These are phyloP conservation scores for Tribolium freemani DNA, from an alignment of 2,888 invertebrate species.

Conservation along the genomic window DNA sequence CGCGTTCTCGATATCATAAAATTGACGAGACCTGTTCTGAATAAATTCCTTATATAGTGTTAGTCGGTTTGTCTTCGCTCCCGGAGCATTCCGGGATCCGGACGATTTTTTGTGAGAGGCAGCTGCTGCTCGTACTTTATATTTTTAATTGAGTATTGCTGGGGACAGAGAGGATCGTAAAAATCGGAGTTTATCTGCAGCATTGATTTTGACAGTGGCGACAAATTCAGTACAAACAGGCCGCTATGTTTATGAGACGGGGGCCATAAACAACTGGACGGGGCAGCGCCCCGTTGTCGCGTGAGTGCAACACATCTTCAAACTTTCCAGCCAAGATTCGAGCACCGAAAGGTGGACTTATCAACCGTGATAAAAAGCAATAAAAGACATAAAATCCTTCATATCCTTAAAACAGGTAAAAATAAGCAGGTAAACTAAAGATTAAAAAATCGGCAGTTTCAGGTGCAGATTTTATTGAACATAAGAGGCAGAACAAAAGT, in stretches of 20 bases:
- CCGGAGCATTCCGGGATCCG: conserved; percentile 39
- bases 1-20: conserved; percentile 42
- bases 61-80: background rate
- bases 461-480: too few species aligned
- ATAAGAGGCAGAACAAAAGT: too few species aligned
- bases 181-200: conserved; percentile 59
- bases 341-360: background rate
- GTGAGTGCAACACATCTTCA: conserved; percentile 60
- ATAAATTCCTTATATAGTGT: conserved; percentile 43
- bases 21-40: conserved; percentile 44
- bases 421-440: background rate
- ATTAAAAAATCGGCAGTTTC: too few species aligned
- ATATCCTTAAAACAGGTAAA: background rate
- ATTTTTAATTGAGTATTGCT: conserved; percentile 62
- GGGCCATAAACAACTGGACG: conserved; percentile 60
- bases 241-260: conserved; percentile 62
- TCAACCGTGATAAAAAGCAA: background rate
- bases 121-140: conserved; percentile 49
- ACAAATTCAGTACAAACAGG: conserved; percentile 65
- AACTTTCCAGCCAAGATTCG: conserved; percentile 35
- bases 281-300: conserved; percentile 62
- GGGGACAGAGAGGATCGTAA: conserved; percentile 54
- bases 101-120: background rate
- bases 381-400: background rate
- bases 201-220: conserved; percentile 64